Evolutionary conservation across 2,113 vertebrate species (phyloP), one percentile per base, ranked within the genome.

Genomic region (Tonatia bakeri): DNA sequence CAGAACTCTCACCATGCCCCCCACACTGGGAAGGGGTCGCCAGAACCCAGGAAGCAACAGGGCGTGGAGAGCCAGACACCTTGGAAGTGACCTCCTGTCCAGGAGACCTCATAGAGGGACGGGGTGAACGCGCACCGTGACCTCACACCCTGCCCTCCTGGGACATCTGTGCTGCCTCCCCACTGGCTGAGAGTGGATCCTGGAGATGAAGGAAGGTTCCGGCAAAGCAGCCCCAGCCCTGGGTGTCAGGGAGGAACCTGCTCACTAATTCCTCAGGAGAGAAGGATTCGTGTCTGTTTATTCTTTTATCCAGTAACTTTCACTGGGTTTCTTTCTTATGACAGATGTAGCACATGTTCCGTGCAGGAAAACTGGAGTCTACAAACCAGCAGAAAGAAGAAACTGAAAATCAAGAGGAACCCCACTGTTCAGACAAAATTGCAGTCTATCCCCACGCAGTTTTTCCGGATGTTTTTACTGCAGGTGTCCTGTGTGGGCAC

Each of bases 261-360:
- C 26, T 54, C 17, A 0, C 61, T 56, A 26, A 88, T 91, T 93
- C 75, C 92, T 83, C 92, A 7, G 75, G 87, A 94, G 56, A 54
- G 28, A 54, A 8, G 6, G 28, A 31, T 52, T 87, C 73, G 84
- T 24, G 7, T 59, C 28, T 75, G 50, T 47, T 83, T 89, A 92
- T 70, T 75, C 80, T 79, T 69, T 87, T 83, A 96, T 54, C 52
- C 90, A 94, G 77, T 94, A 94, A 86, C 31, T 79, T 89, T 79
- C 93, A 96, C 89, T 95, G 94, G 5, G n/a, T 93, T 97, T 95
- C 59, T 75, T 94, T 79, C 79, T 75, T 47, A 88, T 95, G 91
- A 95, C 64, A 91, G 75, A 84, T 40, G 61, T 76, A 70, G 61
- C 33, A 22, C 89, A 45, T 96, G 87, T n/a, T 73, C 77, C 52